Base-by-base conservation (phyloP, 2,888 invertebrate genomes). In the Dryobota labecula region DNA sequence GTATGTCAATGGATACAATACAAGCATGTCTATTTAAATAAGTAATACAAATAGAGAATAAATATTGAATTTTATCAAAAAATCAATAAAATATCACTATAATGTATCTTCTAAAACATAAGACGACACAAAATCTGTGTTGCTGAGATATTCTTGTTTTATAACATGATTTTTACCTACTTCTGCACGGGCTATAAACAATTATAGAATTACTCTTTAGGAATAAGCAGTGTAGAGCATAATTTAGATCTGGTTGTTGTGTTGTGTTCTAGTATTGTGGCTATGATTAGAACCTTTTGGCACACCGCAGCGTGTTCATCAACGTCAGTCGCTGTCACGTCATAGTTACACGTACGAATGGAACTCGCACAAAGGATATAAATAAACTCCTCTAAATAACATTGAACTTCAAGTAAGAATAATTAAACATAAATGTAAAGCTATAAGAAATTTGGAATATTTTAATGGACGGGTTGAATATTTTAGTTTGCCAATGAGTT, bases 261-360 rank as follows among this genome's bases (percentile, higher is more conserved):
- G 30, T 38, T 20, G 27, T 15, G 27, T 53, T 33, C 2, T 33
- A 68, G 20, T 38, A 11, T 5, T 9, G 18, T 13, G 15, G 82
- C 83, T 86, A 90, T 92, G 92, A 94, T 94, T 92, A 93, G 89
- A 86, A 87, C 71, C 87, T 84, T 86, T 85, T 82, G 84, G 87
- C 86, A 85, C 79, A 81, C 83, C 73, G 74, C 84, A 74, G 86
- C 82, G 83, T 90, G 88, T 88, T 92, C 90, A 90, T 93, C 90
- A 92, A 87, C 84, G 87, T 84, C 82, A 60, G 76, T 49, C 64
- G 47, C 58, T 76, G 75, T 69, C 80, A 75, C 84, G 82, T 80
- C 79, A 71, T 64, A 47, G 51, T 63, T 68, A 51, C 77, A 70
- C 70, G 75, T 84, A 83, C 85, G 64, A 78, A 41, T 57, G 54